Evolutionary conservation across 1,140 invertebrate genomes (phyloP), one percentile per base, ranked within the genome.

Genomic region (Drosophila chauvacae): DNA sequence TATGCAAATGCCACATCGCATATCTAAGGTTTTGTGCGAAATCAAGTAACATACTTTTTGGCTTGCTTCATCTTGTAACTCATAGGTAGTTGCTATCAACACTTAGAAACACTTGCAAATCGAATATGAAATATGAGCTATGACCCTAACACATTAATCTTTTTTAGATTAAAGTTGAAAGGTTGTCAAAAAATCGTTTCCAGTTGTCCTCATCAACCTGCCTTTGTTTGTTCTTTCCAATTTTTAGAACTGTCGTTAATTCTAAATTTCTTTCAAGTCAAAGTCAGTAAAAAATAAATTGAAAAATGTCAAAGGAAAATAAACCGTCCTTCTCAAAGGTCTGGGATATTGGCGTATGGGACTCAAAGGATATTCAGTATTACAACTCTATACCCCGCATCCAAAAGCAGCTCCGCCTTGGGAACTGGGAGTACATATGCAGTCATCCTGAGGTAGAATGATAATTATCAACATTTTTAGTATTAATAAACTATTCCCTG

Each of bases 271-370:
- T 6, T 16, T 68, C 10, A 18, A 48, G 37, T 7, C 13, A 4
- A 11, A 13, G 7, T 30, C 9, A 18, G 1, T 28, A 23, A 33
- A 35, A 63, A 55, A 4, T 33, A 33, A 16, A 1, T 61, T 10
- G 1, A 1, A 14, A 71, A 28, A 72, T 72, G 69, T 35, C 66
- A 6, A 42, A 71, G 7, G 28, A 9, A 2, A 71, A 59, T 28
- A 48, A 44, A 14, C 14, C 30, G 2, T n/a, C 37, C n/a, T 68
- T 68, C 7, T 48, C 71, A 9, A 87, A 78, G 33, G 51, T 84
- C 18, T 61, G 75, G 61, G 84, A 87, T 65, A 44, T 77, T 11
- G 85, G 84, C 1, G 73, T 71, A 39, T 87, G 84, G 84, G 60
- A 87, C 10, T 77, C 84, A 9, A 28, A 33, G 48, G 85, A 63